These are phyloP conservation scores for Oreohelix idahoensis DNA, from an alignment of 1,140 invertebrate species.

Conservation along the genomic window DNA sequence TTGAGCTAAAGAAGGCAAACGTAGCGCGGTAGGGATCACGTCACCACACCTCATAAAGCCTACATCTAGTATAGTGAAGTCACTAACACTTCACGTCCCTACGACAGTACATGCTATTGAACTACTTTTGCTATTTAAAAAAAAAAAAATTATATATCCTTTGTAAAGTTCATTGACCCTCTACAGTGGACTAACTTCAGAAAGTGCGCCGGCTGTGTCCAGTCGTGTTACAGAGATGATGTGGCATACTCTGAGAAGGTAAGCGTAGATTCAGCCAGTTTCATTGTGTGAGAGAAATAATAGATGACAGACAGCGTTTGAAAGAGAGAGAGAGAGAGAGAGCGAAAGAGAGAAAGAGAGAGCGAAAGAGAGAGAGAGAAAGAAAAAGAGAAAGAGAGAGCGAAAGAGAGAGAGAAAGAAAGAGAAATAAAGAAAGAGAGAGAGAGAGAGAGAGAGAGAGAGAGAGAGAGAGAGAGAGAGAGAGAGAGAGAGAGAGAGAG, in stretches of 20 bases:
- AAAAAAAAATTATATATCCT: too few relatives aligned
- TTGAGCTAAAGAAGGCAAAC: too few relatives aligned
- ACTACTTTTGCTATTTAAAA: too few relatives aligned
- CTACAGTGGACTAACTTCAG: background rate
- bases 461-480: background rate
- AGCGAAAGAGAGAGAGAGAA: background rate
- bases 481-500: background rate
- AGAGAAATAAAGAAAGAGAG: background rate
- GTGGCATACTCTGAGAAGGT: too few relatives aligned
- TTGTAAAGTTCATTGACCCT: too few relatives aligned
- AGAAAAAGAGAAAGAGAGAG: background rate
- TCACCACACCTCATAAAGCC: too few relatives aligned
- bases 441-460: background rate
- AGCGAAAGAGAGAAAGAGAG: background rate
- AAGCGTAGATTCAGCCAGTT: background rate
- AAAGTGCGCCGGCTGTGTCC: background rate
- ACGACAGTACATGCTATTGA: too few relatives aligned
- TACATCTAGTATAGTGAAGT: too few relatives aligned
- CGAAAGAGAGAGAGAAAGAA: background rate
- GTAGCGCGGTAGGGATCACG: too few relatives aligned
- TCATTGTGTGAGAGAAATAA: too few relatives aligned
- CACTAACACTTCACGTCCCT: too few relatives aligned
- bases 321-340: too few relatives aligned
- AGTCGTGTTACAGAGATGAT: background rate
- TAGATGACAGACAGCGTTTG: background rate